Evolutionary conservation across 2,888 invertebrate species (phyloP).

Genomic region (Rhogogaster chlorosoma): DNA sequence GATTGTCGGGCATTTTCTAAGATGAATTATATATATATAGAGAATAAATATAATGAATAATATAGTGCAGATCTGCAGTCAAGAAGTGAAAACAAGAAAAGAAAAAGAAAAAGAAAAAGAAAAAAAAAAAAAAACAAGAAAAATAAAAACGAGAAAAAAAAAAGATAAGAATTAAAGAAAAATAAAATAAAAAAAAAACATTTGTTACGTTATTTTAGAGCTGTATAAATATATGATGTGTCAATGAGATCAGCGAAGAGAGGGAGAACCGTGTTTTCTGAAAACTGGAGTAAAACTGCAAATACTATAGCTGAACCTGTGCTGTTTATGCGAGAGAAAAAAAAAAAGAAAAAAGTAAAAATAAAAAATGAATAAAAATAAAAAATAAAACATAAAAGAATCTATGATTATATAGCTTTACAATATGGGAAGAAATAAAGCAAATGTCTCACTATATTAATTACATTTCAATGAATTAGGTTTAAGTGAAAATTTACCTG

Average conservation of each 20-base stretch:
- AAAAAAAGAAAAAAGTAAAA: not conserved
- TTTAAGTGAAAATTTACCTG: conserved; percentile 73
- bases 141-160: not conserved
- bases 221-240: not conserved
- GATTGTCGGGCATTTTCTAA: conserved; percentile 34
- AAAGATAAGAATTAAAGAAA: no score
- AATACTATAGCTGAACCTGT: not conserved
- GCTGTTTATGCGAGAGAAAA: not conserved
- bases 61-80: conserved; percentile 2
- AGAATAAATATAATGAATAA: not conserved
- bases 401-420: conserved; percentile 23
- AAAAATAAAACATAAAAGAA: not conserved
- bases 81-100: not conserved
- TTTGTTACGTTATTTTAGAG: conserved; percentile 25
- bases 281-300: not conserved
- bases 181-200: not conserved
- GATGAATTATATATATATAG: not conserved
- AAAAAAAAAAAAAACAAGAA: not conserved
- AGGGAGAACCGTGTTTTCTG: not conserved
- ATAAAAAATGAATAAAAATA: not conserved
- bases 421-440: not conserved
- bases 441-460: conserved; percentile 22
- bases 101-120: not conserved
- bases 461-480: conserved; percentile 55
- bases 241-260: not conserved